Evolutionary conservation across 1,140 invertebrate species (phyloP), one percentile per base, ranked within the genome.

Genomic region (Chlorops oryzae): DNA sequence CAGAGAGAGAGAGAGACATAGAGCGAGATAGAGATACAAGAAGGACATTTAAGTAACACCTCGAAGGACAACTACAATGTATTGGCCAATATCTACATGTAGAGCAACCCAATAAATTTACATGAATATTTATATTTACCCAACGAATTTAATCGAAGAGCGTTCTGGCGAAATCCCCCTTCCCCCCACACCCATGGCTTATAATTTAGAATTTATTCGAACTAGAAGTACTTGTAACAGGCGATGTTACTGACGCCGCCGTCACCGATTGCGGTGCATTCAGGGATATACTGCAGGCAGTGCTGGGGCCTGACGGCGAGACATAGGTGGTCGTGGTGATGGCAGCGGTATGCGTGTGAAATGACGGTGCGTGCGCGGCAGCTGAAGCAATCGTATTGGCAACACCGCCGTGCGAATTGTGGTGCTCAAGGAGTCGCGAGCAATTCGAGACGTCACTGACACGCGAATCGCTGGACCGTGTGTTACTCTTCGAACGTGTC

Each of bases 401-500:
- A n/a, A 7, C 28, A n/a, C 7, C n/a, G 7, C n/a, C n/a, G n/a
- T n/a, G n/a, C n/a, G n/a, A n/a, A n/a, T n/a, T n/a, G 38, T 59
- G 60, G 56, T 70, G 66, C 55, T 70, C 66, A 59, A 70, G 63
- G 49, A 69, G 48, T 34, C 66, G 57, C 38, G 66, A 70, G 46
- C 65, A 67, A 57, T 62, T 70, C 39, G 67, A 70, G 20, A 63
- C 66, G 51, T 70, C 67, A 49, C 67, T 70, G 50, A 70, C 64
- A 35, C 67, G 63, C 39, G 67, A 70, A 40, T 70, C 67, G 50
- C 65, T 70, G 37, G 67, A 70, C 35, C 67, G 62, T 32, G 67
- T 70, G 49, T 70, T 70, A 57, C 67, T 70, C 52, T 70, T 70
- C 20, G 67, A 70, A 35, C 67, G 63, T 56, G 62, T 70, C 67